These are phyloP conservation scores for Chironomus tepperi DNA, from an alignment of 1,140 invertebrate species.

Conservation along the genomic window DNA sequence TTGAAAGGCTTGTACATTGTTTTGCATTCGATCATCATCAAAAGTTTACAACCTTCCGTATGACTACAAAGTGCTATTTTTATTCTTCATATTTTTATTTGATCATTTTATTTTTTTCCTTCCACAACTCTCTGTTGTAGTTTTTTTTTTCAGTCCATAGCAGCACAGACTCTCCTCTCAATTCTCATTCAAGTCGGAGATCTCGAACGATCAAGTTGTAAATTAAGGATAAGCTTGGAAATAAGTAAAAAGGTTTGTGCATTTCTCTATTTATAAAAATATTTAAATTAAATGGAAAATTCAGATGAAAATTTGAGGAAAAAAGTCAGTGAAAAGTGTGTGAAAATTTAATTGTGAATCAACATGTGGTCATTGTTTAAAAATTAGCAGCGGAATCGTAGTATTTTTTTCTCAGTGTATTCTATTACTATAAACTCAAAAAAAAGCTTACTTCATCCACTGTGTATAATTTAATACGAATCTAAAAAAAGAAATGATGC, in stretches of 20 bases:
- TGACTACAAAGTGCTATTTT: slow-evolving; percentile 9
- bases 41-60: not conserved
- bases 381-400: not conserved
- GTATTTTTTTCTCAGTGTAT: not conserved
- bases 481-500: slow-evolving; percentile 9
- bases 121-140: not conserved
- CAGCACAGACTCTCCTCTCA: not conserved
- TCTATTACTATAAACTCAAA: too few species aligned
- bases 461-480: not conserved
- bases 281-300: not conserved
- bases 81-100: slow-evolving; percentile 9
- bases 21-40: too few species aligned
- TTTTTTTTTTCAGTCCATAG: not conserved
- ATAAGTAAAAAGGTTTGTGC: not conserved
- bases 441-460: not conserved
- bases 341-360: not conserved
- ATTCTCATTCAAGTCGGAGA: not conserved
- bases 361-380: not conserved
- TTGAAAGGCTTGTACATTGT: too few species aligned
- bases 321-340: not conserved
- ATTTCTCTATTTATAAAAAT: not conserved
- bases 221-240: not conserved
- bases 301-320: not conserved
- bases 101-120: not conserved
- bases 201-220: not conserved